phyloP scores from a whole-genome alignment of 2,888 invertebrate species.

The Habrosyne pyritoides region DNA sequence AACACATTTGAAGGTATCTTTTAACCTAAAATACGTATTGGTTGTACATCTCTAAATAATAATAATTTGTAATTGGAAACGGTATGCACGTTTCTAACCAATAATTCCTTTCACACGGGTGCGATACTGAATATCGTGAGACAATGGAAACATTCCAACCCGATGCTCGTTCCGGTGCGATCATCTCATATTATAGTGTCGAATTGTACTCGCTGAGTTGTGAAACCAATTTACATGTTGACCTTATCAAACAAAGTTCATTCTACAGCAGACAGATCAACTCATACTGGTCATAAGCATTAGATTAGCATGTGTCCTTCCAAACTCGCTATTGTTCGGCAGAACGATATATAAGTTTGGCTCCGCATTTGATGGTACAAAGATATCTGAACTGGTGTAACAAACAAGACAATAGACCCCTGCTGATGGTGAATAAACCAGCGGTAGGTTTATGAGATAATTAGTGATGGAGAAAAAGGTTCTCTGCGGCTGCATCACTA shows the following conservation, averaged over 20 bases:
- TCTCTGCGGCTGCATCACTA: background rate
- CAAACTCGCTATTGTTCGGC: conserved; percentile 60
- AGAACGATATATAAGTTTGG: conserved; percentile 57
- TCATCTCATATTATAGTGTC: conserved; percentile 70
- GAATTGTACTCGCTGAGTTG: conserved; percentile 69
- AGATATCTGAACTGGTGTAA: conserved; percentile 38
- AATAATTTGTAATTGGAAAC: too few relatives aligned
- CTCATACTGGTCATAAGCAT: conserved; percentile 38
- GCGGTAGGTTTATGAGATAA: background rate
- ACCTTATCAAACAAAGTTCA: conserved; percentile 20
- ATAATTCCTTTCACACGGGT: background rate
- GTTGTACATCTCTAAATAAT: too few relatives aligned
- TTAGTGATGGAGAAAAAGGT: background rate
- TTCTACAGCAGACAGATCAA: conserved; percentile 35
- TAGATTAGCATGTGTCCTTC: conserved; percentile 67
- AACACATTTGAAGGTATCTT: too few relatives aligned
- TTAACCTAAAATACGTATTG: too few relatives aligned
- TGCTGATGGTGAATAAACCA: conserved; percentile 16
- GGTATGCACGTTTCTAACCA: too few relatives aligned
- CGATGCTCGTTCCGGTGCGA: conserved; percentile 72
- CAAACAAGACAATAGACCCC: conserved; percentile 28
- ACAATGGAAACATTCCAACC: conserved; percentile 51
- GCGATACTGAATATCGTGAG: background rate
- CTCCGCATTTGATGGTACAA: conserved; percentile 44
- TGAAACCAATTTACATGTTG: conserved; percentile 38